Evolutionary conservation across 2,113 vertebrate genomes (phyloP), one percentile per base, ranked within the genome.

Genomic region (Nettapus auritus): DNA sequence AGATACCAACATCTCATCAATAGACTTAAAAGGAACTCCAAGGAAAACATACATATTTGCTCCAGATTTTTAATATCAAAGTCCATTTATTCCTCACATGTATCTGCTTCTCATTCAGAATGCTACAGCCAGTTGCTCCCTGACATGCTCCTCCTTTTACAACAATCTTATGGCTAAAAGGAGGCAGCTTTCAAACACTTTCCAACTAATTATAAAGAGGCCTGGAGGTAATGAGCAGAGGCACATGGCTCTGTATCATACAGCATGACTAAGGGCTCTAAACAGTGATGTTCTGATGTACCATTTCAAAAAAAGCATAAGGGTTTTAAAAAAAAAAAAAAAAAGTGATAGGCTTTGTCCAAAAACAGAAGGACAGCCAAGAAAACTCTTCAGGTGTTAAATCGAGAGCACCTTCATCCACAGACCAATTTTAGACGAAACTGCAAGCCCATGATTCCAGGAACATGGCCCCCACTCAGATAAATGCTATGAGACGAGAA

Each of bases 101-200:
- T 48, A 77, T 31, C 33, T 88, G 71, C 46, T 40, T 55, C 67
- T 80, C 60, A 86, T 56, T 55, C 33, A 48, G 75, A 83, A 75
- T 38, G 57, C 52, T 68, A 75, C 66, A 86, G 90, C 81, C 11
- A 78, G 9, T 46, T 86, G 56, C 64, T 93, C 33, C 52, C 64
- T 62, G 66, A 59, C 75, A 64, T 53, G 38, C 7, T 76, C 36
- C 62, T 33, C 25, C 19, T 23, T 82, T 68, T 18, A 19, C 86
- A 85, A 17, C 68, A 70, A 91, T 46, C 60, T 87, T 89, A 87
- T 26, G 60, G 90, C 82, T 87, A 38, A 91, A 38, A 89, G 78
- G 23, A 79, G 48, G 71, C 53, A 85, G 84, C 57, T 69, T 77
- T 53, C 86, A 76, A 89, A 93, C 46, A 38, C 55, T 64, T 44